Base-by-base conservation (phyloP, 2,888 invertebrate species). In the Dendrolimus houi region DNA sequence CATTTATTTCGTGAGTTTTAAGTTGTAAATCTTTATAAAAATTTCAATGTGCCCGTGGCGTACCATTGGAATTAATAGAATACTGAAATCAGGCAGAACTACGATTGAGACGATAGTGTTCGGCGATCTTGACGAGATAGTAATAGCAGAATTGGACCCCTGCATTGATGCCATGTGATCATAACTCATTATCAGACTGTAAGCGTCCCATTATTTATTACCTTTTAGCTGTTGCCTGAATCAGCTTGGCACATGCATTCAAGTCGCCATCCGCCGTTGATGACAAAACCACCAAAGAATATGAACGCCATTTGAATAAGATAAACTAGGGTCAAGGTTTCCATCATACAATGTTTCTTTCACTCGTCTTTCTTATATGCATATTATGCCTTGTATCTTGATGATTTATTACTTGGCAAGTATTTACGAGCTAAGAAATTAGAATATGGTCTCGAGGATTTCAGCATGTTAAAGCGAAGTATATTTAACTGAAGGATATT, bases 131-230 rank as follows among this genome's bases (percentile, higher is more conserved):
- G 29, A 29, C 29, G 29, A 29, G 29, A 29, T 29, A 17, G 29
- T 6, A 29, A 29, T 29, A 29, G 6, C 29, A 29, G 29, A 29
- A 29, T 29, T 29, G 29, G 29, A 3, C 29, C 29, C 29, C 6
- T 3, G 29, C 29, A 29, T 29, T 29, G 29, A 29, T 69, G 74
- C 75, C 78, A 74, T 69, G 74, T 75, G 77, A 75, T 79, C 79
- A 80, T 87, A 87, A 87, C 86, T 88, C 87, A 89, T 87, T 87
- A 87, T 82, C 70, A 70, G 79, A 79, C 81, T 72, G 76, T 77
- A 80, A 79, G 78, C 79, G 62, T 77, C 75, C 64, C 71, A 78
- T 85, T 86, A 88, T 88, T 89, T 87, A 87, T 82, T 79, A 73
- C 74, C 70, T 76, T 80, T 83, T 75, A 81, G 70, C 77, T 82